Evolutionary conservation across 2,888 invertebrate genomes (phyloP), one percentile per base, ranked within the genome.

Genomic region (Ichneumoninae sp.): DNA sequence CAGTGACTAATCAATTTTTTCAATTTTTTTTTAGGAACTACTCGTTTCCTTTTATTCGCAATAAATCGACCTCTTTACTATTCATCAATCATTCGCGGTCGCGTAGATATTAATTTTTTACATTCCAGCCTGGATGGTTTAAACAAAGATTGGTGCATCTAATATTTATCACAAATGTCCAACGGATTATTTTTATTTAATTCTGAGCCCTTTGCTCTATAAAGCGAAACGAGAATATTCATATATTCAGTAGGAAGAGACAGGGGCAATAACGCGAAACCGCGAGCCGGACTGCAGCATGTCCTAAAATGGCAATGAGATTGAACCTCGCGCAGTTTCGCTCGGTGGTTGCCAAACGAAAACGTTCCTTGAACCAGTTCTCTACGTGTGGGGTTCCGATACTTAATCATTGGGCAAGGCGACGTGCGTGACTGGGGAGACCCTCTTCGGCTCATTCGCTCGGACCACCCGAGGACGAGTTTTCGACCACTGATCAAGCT

Each of bases 281-380:
- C 74, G 68, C 68, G 79, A 80, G 60, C 54, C 69, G 79, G 52
- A 22, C 60, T 65, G 52, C 44, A 26, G 26, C 70, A 79, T 83
- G 77, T 65, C 85, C 85, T 81, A 86, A 85, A 86, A 86, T 86
- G 86, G 86, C 83, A 85, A 83, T 85, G 81, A 52, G 76, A 26
- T 77, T 54, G 36, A 70, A 74, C 57, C 69, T 44, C 47, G 13
- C 26, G 44, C 36, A 68, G 19, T 75, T 79, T 68, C 70, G 68
- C 75, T 68, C 6, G 10, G 66, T 78, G 77, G 80, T 86, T 85
- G 70, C 84, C 86, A 75, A 84, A 82, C 80, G 47, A 79, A 78
- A 70, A 33, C 52, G 57, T n/a, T 44, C 63, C 69, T 57, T 26
- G 71, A 40, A 70, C 69, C 77, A 69, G 63, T 73, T 73, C 30